Evolutionary conservation across 2,113 vertebrate genomes (phyloP).

Genomic region (Carlito syrichta): DNA sequence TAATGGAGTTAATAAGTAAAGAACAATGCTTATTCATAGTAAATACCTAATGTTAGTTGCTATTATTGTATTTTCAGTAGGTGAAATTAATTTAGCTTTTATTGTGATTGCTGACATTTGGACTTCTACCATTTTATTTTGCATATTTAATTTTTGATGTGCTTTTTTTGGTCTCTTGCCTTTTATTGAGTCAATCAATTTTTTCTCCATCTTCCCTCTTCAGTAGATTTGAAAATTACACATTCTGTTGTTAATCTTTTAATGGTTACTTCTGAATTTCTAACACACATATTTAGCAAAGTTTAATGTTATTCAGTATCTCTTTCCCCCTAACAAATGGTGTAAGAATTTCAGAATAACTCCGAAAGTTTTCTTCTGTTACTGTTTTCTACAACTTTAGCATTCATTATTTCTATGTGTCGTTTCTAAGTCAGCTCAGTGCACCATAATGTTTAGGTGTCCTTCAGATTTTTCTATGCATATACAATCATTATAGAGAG

Average conservation of each 20-base stretch:
- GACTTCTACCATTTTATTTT: slow-evolving; percentile 14
- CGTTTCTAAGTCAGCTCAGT: neutral
- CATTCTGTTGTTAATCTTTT: slow-evolving; percentile 1
- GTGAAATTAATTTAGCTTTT: neutral
- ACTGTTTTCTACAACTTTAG: neutral
- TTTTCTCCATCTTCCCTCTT: neutral
- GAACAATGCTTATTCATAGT: neutral
- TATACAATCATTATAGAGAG: neutral
- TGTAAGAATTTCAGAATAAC: neutral
- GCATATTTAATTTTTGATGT: slow-evolving; percentile 21
- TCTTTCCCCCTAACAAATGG: neutral
- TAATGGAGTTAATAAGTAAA: slow-evolving; percentile 7
- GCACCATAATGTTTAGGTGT: neutral
- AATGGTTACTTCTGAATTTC: neutral
- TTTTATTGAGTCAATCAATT: neutral
- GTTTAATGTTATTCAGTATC: neutral
- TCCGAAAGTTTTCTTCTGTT: slow-evolving; percentile 11
- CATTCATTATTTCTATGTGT: neutral
- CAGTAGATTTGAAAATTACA: neutral
- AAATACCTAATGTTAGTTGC: neutral
- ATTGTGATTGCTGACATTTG: neutral
- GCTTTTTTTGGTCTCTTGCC: neutral
- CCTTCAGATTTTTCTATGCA: neutral
- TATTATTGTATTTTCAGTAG: neutral
- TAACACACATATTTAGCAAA: neutral